Conservation (phyloP, 2,113 vertebrate species). For the Lycaon pictus region DNA sequence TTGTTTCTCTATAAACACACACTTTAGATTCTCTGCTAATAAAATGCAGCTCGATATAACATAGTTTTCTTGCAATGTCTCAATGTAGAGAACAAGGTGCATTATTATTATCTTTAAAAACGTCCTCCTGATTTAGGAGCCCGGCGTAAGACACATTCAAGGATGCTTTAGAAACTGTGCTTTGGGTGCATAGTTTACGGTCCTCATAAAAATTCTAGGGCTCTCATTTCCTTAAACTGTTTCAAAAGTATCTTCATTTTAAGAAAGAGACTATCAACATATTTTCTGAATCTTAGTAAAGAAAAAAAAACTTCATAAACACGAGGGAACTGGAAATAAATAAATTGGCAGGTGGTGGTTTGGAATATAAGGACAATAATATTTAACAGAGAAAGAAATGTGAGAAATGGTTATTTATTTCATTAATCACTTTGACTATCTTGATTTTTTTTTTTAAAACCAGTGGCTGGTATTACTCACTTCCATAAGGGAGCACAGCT, state of each 20-base stretch:
- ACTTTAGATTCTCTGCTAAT: neutral
- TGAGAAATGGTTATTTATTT: neutral
- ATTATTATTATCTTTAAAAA: neutral
- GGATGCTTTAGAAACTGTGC: neutral
- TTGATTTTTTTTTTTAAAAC: neutral
- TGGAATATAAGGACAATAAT: neutral
- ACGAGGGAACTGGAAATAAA: neutral
- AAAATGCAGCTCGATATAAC: neutral
- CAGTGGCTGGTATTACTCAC: neutral
- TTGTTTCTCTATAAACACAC: neutral
- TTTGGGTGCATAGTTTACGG: neutral
- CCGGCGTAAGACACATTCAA: accelerated
- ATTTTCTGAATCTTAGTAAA: neutral
- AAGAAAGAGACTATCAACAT: neutral
- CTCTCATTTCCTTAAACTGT: neutral
- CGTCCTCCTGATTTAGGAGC: accelerated
- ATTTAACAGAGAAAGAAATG: neutral
- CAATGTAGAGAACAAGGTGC: neutral
- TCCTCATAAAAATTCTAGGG: neutral
- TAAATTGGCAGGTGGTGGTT: neutral
- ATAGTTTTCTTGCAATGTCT: neutral
- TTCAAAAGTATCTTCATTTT: neutral
- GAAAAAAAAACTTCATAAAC: neutral
- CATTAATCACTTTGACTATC: neutral
- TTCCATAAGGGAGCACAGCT: neutral